Conservation (phyloP, 2,797 vertebrate genomes). For the Poecilia velifera region DNA sequence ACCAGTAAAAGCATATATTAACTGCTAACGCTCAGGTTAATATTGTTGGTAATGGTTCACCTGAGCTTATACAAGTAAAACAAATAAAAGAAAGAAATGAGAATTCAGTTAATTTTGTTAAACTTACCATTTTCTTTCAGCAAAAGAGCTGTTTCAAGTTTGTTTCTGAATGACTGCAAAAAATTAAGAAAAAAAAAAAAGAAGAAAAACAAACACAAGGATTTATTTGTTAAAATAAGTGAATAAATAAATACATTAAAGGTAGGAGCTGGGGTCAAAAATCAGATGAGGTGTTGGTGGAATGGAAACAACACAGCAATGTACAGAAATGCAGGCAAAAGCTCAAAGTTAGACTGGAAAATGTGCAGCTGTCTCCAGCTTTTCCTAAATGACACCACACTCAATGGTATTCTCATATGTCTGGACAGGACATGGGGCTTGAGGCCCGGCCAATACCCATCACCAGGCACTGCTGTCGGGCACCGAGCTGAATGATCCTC, state of each 20-base stretch:
- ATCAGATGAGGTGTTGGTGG: slow-evolving; percentile 70
- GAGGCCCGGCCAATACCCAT: slow-evolving; percentile 67
- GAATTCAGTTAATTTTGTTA: background rate
- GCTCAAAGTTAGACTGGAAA: slow-evolving; percentile 57
- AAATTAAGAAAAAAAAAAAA: background rate
- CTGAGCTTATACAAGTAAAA: slow-evolving; percentile 1
- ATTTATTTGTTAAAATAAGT: slow-evolving; percentile 19
- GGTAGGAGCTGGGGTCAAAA: slow-evolving; percentile 45
- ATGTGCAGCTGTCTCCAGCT: slow-evolving; percentile 62
- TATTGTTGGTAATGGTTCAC: background rate
- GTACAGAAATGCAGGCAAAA: slow-evolving; percentile 44
- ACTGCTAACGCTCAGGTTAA: slow-evolving; percentile 8
- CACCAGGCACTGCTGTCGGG: slow-evolving; percentile 63
- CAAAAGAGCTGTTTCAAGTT: background rate
- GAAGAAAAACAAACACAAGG: background rate
- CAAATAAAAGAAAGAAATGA: background rate
- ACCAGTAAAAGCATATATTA: background rate
- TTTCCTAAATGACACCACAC: slow-evolving; percentile 77
- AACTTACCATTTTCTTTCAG: background rate
- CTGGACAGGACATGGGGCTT: slow-evolving; percentile 74
- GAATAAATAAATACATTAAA: slow-evolving; percentile 58
- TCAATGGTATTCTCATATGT: slow-evolving; percentile 76
- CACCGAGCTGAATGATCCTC: slow-evolving; percentile 43
- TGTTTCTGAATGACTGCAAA: slow-evolving; percentile 22
- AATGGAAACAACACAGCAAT: slow-evolving; percentile 62